These are phyloP conservation scores for Caenorhabditis becei DNA, from an alignment of 2,888 invertebrate species.

Conservation along the genomic window DNA sequence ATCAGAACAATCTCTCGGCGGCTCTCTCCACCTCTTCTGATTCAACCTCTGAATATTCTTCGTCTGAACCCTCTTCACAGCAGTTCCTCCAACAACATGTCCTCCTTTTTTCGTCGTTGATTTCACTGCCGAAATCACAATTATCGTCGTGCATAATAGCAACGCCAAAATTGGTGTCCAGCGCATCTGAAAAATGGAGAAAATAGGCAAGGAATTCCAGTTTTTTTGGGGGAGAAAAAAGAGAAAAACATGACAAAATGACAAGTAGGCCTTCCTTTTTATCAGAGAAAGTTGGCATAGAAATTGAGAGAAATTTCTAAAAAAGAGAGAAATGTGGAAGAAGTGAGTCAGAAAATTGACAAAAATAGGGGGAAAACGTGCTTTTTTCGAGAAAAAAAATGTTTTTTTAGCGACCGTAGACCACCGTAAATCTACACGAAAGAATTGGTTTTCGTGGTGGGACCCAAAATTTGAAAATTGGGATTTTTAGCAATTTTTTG, in stretches of 20 bases:
- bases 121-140: slow-evolving; percentile 35
- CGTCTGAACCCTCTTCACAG: slow-evolving; percentile 3
- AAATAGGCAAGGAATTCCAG: slow-evolving; percentile 27
- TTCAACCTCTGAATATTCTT: slow-evolving; percentile 49
- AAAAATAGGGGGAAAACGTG: slow-evolving; percentile 8
- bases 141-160: slow-evolving; percentile 42
- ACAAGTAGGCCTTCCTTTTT: slow-evolving; percentile 28
- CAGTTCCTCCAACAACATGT: slow-evolving; percentile 23
- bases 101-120: slow-evolving; percentile 48
- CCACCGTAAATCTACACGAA: too few relatives aligned
- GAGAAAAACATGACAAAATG: slow-evolving; percentile 42
- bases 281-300: slow-evolving; percentile 13
- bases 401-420: too few relatives aligned
- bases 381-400: too few relatives aligned
- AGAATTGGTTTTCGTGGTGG: too few relatives aligned
- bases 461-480: too few relatives aligned
- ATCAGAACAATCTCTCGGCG: slow-evolving; percentile 79
- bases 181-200: slow-evolving; percentile 39
- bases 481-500: too few relatives aligned
- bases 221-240: slow-evolving; percentile 4
- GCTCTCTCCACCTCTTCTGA: slow-evolving; percentile 60
- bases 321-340: too few relatives aligned
- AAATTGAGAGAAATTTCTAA: slow-evolving; percentile 13
- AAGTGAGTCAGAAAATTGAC: background rate
- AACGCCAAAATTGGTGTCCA: slow-evolving; percentile 50